These are phyloP conservation scores for Oreohelix idahoensis DNA, from an alignment of 1,140 invertebrate species.

Conservation along the genomic window DNA sequence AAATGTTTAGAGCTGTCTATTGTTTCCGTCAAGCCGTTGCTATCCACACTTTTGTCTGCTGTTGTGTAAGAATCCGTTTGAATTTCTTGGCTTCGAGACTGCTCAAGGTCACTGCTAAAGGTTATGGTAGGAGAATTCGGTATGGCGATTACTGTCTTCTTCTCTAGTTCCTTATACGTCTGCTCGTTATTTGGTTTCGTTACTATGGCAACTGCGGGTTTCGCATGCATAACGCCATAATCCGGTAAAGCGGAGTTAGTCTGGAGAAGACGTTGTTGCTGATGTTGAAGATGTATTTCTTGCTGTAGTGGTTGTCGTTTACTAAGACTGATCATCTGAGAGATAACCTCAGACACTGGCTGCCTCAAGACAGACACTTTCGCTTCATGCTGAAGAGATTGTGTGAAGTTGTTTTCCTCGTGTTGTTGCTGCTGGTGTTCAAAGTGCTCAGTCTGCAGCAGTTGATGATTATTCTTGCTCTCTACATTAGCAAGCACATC, in stretches of 20 bases:
- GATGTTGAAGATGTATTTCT: background rate
- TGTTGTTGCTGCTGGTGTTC: background rate
- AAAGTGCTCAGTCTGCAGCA: background rate
- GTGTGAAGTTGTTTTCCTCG: background rate
- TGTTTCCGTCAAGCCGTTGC: background rate
- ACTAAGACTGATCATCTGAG: slow-evolving; percentile 29
- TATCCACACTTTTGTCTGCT: slow-evolving; percentile 24
- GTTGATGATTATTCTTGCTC: background rate
- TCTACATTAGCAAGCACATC: background rate
- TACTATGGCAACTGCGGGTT: background rate
- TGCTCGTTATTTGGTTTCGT: slow-evolving; percentile 4
- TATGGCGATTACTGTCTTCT: background rate
- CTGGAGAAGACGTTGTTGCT: slow-evolving; percentile 29
- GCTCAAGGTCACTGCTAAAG: background rate
- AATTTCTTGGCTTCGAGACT: slow-evolving; percentile 13
- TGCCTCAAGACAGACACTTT: slow-evolving; percentile 11
- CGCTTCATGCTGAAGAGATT: background rate
- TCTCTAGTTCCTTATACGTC: background rate
- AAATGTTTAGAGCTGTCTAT: background rate
- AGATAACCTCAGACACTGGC: slow-evolving; percentile 36
- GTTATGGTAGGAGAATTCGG: background rate
- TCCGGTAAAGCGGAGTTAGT: background rate
- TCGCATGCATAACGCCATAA: background rate
- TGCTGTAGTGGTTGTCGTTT: slow-evolving; percentile 18
- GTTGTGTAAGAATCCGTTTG: slow-evolving; percentile 25